These are phyloP conservation scores for Leucophenga maculata DNA, from an alignment of 2,888 invertebrate genomes.

Conservation along the genomic window DNA sequence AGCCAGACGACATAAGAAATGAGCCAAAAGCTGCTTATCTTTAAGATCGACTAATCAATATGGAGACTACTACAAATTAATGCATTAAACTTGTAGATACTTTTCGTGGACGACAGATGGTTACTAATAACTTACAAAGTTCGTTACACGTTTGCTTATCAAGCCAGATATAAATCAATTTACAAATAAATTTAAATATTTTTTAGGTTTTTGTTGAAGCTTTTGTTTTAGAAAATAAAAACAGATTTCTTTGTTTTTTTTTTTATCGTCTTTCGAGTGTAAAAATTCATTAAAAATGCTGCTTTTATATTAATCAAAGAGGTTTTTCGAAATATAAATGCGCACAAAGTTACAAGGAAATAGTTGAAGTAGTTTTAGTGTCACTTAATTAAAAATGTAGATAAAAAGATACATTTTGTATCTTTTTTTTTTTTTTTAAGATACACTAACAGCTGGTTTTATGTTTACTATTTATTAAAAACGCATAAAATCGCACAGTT, in stretches of 20 bases:
- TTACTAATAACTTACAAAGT: background rate
- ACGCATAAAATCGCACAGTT: slow-evolving; percentile 18
- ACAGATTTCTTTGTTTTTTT: slow-evolving; percentile 10
- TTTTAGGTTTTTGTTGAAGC: background rate
- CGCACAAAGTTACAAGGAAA: too few relatives aligned
- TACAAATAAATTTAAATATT: background rate
- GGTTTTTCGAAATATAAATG: background rate
- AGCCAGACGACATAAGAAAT: background rate
- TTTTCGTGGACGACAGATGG: background rate
- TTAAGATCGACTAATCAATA: slow-evolving; percentile 16
- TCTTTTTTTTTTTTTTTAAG: slow-evolving; percentile 49
- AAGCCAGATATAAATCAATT: slow-evolving; percentile 17
- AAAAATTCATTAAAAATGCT: slow-evolving; percentile 22
- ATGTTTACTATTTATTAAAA: slow-evolving; percentile 40
- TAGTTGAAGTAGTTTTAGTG: slow-evolving; percentile 1
- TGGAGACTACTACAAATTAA: background rate
- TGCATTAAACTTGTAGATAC: too few relatives aligned
- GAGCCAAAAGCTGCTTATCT: slow-evolving; percentile 3
- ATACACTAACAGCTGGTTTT: slow-evolving; percentile 39
- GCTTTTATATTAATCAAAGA: slow-evolving; percentile 21
- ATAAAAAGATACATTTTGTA: slow-evolving; percentile 25
- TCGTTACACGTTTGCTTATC: slow-evolving; percentile 9
- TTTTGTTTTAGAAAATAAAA: background rate
- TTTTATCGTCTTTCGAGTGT: slow-evolving; percentile 23
- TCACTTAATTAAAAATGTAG: slow-evolving; percentile 24